Evolutionary conservation across 2,113 vertebrate species (phyloP), one percentile per base, ranked within the genome.

Genomic region (Promerops cafer): DNA sequence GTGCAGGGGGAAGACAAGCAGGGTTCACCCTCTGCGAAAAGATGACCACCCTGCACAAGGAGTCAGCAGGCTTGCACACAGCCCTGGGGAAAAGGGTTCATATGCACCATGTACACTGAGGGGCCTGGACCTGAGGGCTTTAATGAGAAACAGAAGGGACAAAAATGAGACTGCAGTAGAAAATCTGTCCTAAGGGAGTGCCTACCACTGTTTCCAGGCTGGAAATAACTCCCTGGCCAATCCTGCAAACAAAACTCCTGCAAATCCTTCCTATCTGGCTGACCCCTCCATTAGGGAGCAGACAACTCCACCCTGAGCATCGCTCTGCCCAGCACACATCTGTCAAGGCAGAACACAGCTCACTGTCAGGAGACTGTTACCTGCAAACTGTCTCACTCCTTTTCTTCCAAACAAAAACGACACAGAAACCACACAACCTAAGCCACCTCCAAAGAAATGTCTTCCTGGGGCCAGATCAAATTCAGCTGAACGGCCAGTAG

Each of bases 21-120:
- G 21, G 5, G 27, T 18, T 86, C 78, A 37, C 13, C 30, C 26
- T 49, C 44, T 64, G 44, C 2, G 5, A 12, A n/a, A 57, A 60
- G 59, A 10, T 70, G 56, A 49, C 14, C 39, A 61, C 6, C 6
- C 13, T 54, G n/a, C 13, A 50, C 19, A 26, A 60, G 40, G 18
- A 39, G 19, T 0, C 0, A 68, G 31, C 54, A 53, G 30, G 28
- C 33, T 66, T 28, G 54, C 39, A 30, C 22, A 31, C 23, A n/a
- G 7, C 7, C 0, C 10, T 10, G 24, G 28, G 19, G 2, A 1
- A 45, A 66, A 71, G 44, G 16, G 18, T 20, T 92, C 30, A 6
- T 19, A 39, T 0, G 1, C 0, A 2, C 52, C 2, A 0, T 6
- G 9, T 26, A 13, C 3, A 1, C 14, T 15, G 56, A 63, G 39